Percentiles rank a stretch among this genome's conserved stretches.
These are phyloP conservation scores for Corythaeola cristata DNA, from an alignment of 2,113 vertebrate genomes.

Conservation along the genomic window DNA sequence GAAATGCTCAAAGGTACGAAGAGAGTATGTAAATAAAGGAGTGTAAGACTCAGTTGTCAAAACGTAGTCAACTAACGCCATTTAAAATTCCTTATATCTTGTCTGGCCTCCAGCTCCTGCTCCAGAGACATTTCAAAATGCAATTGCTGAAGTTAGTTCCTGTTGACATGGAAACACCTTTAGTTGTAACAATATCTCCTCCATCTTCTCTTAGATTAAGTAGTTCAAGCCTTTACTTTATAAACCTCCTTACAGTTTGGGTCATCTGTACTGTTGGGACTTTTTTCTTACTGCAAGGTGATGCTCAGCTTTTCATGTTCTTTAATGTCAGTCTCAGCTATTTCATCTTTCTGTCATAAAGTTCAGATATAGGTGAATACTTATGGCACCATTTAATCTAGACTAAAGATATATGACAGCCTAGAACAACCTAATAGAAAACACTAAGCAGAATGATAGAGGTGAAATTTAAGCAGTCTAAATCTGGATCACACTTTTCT, in stretches of 20 bases:
- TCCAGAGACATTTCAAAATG: background rate
- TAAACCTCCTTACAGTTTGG: background rate
- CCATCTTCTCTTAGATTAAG: background rate
- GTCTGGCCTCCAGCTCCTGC: background rate
- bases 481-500: background rate
- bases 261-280: background rate
- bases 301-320: background rate
- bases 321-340: background rate
- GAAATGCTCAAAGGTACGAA: background rate
- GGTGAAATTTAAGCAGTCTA: background rate
- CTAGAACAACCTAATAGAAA: background rate
- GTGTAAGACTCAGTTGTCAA: background rate
- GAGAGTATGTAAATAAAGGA: background rate
- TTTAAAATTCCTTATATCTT: background rate
- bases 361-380: background rate
- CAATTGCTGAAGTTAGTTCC: background rate
- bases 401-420: background rate
- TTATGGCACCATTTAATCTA: background rate
- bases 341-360: background rate
- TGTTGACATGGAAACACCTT: background rate
- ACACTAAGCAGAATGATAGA: background rate
- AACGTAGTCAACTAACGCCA: background rate
- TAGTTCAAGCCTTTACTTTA: background rate
- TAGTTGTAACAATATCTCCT: background rate
- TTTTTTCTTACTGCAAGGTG: background rate